Evolutionary conservation across 2,797 vertebrate genomes (phyloP).

Genomic region (Amniataba percoides): DNA sequence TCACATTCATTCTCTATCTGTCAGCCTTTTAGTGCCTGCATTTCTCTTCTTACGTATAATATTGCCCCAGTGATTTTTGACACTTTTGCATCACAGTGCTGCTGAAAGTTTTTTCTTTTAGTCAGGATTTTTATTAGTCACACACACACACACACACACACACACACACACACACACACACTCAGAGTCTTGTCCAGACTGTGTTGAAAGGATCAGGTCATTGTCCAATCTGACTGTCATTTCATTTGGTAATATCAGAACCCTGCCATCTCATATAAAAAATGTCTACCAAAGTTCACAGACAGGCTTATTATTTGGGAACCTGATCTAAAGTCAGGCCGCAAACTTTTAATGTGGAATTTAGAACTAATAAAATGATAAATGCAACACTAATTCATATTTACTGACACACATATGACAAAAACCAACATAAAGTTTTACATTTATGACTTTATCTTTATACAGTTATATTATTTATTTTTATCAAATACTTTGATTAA

Average conservation of each 20-base stretch:
- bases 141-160: conserved; percentile 2
- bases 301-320: conserved; percentile 62
- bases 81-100: conserved; percentile 12
- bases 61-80: neutral
- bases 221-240: conserved; percentile 53
- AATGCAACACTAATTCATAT: neutral
- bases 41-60: neutral
- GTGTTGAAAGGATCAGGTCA: conserved; percentile 71
- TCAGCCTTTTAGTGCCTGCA: neutral
- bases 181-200: conserved; percentile 9
- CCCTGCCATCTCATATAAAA: conserved; percentile 56
- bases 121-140: conserved; percentile 48
- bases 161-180: conserved; percentile 5
- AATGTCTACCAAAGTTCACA: conserved; percentile 63
- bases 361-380: conserved; percentile 29
- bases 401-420: neutral
- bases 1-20: neutral
- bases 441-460: too few relatives aligned
- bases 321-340: conserved; percentile 25
- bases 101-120: conserved; percentile 20
- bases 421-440: neutral
- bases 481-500: too few relatives aligned
- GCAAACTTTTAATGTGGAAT: conserved; percentile 2
- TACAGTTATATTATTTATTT: too few relatives aligned
- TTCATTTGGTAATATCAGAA: conserved; percentile 73